Conservation (phyloP, 2,113 vertebrate species). For the Calidris pygmaea region DNA sequence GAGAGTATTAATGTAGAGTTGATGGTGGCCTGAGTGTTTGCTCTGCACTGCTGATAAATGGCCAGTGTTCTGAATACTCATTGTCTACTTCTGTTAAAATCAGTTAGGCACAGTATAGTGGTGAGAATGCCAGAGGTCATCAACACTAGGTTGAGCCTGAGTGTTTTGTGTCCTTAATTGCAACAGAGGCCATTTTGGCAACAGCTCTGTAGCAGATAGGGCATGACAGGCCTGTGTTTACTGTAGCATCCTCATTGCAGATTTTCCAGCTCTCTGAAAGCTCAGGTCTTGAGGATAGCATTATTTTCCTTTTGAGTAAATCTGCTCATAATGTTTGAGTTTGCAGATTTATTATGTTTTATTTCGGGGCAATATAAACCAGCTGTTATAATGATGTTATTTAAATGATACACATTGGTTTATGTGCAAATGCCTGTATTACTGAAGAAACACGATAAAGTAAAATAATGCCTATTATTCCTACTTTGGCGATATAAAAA, state of each 20-base stretch:
- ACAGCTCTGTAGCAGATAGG: neutral
- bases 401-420: neutral
- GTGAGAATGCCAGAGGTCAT: neutral
- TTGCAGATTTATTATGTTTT: neutral
- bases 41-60: neutral
- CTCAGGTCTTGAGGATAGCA: neutral
- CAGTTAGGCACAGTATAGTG: neutral
- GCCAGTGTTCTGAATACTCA: accelerated
- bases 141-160: neutral
- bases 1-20: neutral
- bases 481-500: neutral
- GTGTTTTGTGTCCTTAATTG: neutral
- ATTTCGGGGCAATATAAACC: neutral
- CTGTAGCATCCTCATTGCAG: neutral
- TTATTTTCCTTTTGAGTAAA: neutral
- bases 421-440: neutral
- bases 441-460: neutral
- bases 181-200: neutral
- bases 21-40: neutral
- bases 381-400: neutral
- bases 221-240: neutral
- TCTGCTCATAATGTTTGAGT: neutral
- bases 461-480: neutral
- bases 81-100: neutral
- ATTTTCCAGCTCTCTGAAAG: neutral